Conservation (phyloP, 2,888 invertebrate genomes). For the Bembecia ichneumoniformis region DNA sequence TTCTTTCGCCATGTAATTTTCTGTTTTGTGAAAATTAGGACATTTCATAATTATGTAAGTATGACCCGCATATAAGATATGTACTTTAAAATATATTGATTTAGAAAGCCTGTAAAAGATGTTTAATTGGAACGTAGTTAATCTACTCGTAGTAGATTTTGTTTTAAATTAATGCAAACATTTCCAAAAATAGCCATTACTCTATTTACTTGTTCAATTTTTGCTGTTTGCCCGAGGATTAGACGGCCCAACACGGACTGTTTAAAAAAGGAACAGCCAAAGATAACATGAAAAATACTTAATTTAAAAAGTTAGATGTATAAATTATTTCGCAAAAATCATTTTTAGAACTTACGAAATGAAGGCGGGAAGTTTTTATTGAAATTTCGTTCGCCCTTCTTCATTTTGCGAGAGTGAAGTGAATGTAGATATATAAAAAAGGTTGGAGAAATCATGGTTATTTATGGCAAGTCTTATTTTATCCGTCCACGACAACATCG, state of each 20-base stretch:
- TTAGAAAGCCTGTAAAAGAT: too few relatives aligned
- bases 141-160: too few relatives aligned
- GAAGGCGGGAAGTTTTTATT: background rate
- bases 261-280: background rate
- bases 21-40: too few relatives aligned
- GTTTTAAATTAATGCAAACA: too few relatives aligned
- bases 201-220: too few relatives aligned
- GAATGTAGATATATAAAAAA: background rate
- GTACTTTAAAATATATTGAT: too few relatives aligned
- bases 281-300: background rate
- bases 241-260: background rate
- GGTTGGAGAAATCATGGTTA: background rate
- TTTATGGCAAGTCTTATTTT: background rate
- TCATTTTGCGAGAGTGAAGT: background rate
- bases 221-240: too few relatives aligned
- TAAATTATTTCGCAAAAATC: background rate
- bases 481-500: background rate
- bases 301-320: background rate
- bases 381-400: background rate
- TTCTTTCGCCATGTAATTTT: too few relatives aligned
- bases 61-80: too few relatives aligned
- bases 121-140: too few relatives aligned
- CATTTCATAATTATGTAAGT: too few relatives aligned
- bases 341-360: background rate
- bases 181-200: too few relatives aligned